Conservation (phyloP, 2,797 vertebrate genomes). For the Sebastes miniatus region DNA sequence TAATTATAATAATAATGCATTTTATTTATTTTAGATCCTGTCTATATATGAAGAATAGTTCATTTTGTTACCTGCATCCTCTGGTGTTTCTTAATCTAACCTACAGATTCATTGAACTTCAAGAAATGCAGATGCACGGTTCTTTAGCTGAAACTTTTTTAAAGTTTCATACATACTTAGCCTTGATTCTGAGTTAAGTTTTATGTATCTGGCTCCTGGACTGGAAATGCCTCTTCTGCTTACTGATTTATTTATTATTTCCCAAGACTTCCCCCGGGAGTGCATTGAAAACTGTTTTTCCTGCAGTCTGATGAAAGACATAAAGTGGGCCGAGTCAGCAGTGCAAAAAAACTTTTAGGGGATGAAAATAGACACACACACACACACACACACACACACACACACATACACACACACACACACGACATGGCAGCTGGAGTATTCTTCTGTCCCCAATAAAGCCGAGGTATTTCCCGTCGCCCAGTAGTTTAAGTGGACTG, state of each 20-base stretch:
- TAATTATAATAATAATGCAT: background rate
- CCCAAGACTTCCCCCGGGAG: conserved; percentile 53
- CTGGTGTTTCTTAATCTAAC: conserved; percentile 6
- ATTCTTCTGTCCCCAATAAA: conserved; percentile 57
- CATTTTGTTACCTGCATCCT: conserved; percentile 6
- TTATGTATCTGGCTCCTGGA: conserved; percentile 66
- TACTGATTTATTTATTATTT: conserved; percentile 79
- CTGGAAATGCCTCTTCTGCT: conserved; percentile 74
- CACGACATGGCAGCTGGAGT: conserved; percentile 38
- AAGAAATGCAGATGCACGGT: conserved; percentile 24
- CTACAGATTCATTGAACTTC: conserved; percentile 9
- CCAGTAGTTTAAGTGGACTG: conserved; percentile 37
- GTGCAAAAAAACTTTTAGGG: conserved; percentile 37
- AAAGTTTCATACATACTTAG: conserved; percentile 58
- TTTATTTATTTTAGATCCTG: background rate
- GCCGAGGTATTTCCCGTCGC: conserved; percentile 48
- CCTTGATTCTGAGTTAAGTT: conserved; percentile 65
- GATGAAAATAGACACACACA: conserved; percentile 57
- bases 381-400: background rate
- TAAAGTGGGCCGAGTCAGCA: conserved; percentile 62
- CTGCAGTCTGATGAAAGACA: conserved; percentile 57
- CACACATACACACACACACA: background rate
- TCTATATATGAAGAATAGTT: background rate
- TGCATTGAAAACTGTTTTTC: conserved; percentile 69
- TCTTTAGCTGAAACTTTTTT: conserved; percentile 36